Evolutionary conservation across 1,140 invertebrate species (phyloP).

Genomic region (Holotrichia oblita): DNA sequence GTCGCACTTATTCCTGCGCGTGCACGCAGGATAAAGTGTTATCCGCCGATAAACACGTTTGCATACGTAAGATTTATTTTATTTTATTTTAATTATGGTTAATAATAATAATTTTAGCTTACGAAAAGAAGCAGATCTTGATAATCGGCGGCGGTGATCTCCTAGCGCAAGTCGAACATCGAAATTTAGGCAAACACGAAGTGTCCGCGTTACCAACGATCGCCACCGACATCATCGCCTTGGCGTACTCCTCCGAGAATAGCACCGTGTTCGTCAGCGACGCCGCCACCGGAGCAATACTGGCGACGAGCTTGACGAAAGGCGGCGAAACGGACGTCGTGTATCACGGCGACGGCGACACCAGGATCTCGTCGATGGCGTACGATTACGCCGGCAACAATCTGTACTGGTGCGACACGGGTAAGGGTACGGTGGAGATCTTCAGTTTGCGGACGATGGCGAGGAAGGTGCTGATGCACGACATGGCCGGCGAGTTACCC

Average conservation of each 20-base stretch:
- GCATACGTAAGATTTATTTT: conserved; percentile 58
- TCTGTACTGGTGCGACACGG: conserved; percentile 72
- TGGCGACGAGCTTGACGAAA: conserved; percentile 9
- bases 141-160: conserved; percentile 59
- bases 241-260: conserved; percentile 60
- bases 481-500: conserved; percentile 66
- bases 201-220: conserved; percentile 59
- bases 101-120: background rate
- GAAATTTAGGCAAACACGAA: conserved; percentile 62
- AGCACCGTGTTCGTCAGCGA: conserved; percentile 67
- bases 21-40: conserved; percentile 80
- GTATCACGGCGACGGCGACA: background rate
- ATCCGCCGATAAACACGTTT: conserved; percentile 63
- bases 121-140: conserved; percentile 60
- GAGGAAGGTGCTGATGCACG: conserved; percentile 66
- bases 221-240: conserved; percentile 59
- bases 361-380: conserved; percentile 67
- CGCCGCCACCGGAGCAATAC: conserved; percentile 42
- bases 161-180: conserved; percentile 63
- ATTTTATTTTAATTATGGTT: background rate
- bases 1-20: conserved; percentile 72
- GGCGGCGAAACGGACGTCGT: background rate
- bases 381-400: conserved; percentile 68
- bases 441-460: conserved; percentile 64
- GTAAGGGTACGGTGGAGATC: conserved; percentile 67